Conservation (phyloP, 2,113 vertebrate species). For the Pelecanus crispus region DNA sequence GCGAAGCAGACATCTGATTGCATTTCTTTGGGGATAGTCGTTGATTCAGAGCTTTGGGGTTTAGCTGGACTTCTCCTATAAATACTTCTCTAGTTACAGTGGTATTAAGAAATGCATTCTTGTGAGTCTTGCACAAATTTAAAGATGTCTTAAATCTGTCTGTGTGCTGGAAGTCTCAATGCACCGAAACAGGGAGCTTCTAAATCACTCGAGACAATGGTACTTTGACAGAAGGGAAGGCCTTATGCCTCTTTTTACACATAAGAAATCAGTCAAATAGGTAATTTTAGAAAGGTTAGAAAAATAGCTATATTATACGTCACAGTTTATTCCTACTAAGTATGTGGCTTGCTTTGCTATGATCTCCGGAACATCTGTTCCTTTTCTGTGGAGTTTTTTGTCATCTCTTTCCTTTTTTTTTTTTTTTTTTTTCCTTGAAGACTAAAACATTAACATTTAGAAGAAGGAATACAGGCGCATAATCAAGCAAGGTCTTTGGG, state of each 20-base stretch:
- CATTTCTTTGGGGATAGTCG: neutral
- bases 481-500: neutral
- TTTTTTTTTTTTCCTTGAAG: neutral
- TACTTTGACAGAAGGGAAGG: neutral
- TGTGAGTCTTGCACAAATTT: neutral
- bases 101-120: neutral
- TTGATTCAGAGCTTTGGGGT: neutral
- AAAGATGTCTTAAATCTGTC: slow-evolving; percentile 8
- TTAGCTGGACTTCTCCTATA: neutral
- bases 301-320: neutral
- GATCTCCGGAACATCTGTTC: slow-evolving; percentile 39
- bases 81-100: neutral
- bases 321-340: neutral
- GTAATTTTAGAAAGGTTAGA: slow-evolving; percentile 41
- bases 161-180: neutral
- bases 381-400: neutral
- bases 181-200: neutral
- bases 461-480: neutral
- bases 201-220: neutral
- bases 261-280: slow-evolving; percentile 51
- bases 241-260: slow-evolving; percentile 11
- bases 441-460: neutral
- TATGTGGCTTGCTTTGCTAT: neutral
- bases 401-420: neutral
- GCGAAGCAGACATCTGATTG: neutral